Evolutionary conservation across 64 coral and sea anemone species (phyloP), one percentile per base, ranked within the genome.

Genomic region (Porites lutea): DNA sequence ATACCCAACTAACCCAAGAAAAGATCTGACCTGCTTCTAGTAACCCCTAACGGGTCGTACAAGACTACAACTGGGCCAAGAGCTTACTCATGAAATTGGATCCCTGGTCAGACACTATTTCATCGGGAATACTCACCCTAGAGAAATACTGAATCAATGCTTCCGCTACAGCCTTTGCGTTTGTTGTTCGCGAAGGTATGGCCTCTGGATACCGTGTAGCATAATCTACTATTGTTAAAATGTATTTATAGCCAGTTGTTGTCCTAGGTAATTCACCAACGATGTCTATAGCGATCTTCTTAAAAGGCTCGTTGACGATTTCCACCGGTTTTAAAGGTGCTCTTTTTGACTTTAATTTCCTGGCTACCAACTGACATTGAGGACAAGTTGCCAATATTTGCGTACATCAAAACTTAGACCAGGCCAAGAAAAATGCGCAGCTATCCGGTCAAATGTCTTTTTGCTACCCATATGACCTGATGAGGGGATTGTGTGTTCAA

Each of bases 141-240:
- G n/a, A 54, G 88, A 94, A 49, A 82, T 54, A 57, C 27, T 23
- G 22, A 1, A 94, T 65, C 2, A 94, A 46, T 0, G 76, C 92
- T 21, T 94, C 79, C 1, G 92, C 92, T 0, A 94, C 75, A 20
- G 58, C 48, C 20, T 88, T 60, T 8, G 92, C 59, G 64, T 81
- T 22, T 50, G 62, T 83, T 50, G 18, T 72, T 76, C 74, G 81
- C 44, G 82, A 45, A 3, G 78, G 77, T 82, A 94, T 74, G 1
- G 92, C 92, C 37, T 94, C 86, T 50, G 86, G 92, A 58, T 88
- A 94, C 27, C 77, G 58, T 0, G 86, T 94, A 3, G 86, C 92
- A 84, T 83, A 89, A 64, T 94, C 92, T 48, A 89, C n/a, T 13
- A 94, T 23, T 49, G 77, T 83, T 9, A 94, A 52, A 4, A 94